Conservation (phyloP, 2,888 invertebrate genomes). For the Thysanoteuthis rhombus region DNA sequence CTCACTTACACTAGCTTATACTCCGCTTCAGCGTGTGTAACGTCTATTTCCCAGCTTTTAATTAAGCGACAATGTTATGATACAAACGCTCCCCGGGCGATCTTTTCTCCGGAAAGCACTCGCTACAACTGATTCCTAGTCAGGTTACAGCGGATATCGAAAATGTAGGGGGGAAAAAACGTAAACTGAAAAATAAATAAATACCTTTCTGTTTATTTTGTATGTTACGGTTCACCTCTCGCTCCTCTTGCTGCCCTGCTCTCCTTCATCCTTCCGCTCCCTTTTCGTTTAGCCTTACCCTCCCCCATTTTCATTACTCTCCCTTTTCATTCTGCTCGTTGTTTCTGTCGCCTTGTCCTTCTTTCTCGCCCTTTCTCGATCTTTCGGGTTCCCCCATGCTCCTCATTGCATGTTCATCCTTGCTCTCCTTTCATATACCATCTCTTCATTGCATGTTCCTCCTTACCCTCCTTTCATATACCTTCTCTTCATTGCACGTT, state of each 20-base stretch:
- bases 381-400: constrained; percentile 33
- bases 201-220: neutral
- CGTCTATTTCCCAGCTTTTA: neutral
- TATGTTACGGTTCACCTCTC: neutral
- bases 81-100: neutral
- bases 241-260: neutral
- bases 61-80: neutral
- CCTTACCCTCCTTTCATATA: neutral
- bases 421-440: neutral
- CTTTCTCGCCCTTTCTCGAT: constrained; percentile 33
- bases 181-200: neutral
- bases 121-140: neutral
- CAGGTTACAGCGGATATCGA: neutral
- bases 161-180: neutral
- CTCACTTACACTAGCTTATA: neutral
- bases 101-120: neutral
- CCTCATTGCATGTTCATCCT: constrained; percentile 19
- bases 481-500: neutral
- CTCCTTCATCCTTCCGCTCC: neutral
- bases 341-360: neutral
- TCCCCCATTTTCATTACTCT: neutral
- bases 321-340: neutral
- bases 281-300: neutral
- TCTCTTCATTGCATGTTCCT: neutral
- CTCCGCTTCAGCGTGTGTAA: neutral